Evolutionary conservation across 2,888 invertebrate genomes (phyloP), one percentile per base, ranked within the genome.

Genomic region (Cheilosia grossa): DNA sequence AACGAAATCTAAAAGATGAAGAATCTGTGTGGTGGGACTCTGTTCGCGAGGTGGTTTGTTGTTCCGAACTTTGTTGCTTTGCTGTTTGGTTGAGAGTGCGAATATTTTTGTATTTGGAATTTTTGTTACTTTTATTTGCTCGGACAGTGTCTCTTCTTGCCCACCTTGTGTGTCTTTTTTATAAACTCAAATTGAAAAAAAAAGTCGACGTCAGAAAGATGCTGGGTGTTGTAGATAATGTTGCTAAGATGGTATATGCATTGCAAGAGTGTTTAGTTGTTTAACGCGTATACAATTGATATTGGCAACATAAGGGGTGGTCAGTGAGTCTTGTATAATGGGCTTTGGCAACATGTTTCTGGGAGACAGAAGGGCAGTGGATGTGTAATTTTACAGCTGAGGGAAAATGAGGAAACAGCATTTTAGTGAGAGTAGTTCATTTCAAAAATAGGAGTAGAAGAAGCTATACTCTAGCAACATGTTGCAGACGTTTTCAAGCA

Each of bases 1-100:
- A 70, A 80, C 64, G 54, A 61, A 70, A 51, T 70, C 53, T 53
- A 40, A 80, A 83, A 83, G 79, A 83, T 83, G 82, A 83, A 74
- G 80, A 66, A 83, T 80, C 69, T 74, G 51, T 74, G 30, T 33
- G 27, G 75, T 54, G 21, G 40, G 27, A 42, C 40, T 47, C 27
- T 10, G 73, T 33, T 49, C 27, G 33, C 15, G 79, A 79, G 64
- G 58, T 83, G 79, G 78, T 83, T 83, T 80, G 74, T 83, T 83
- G 73, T 70, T 64, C 58, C 42, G 37, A 69, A 74, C 47, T 75
- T 70, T 67, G 67, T 73, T 63, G 79, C 9, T 40, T 42, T 49
- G 51, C 51, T 54, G 51, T 51, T 59, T 72, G 19, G 79, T 63
- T 56, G 21, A 79, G 67, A 73, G 79, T 56, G 78, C 78, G 54